phyloP scores from a whole-genome alignment of 2,888 invertebrate species.

The Andrena trimmerana region DNA sequence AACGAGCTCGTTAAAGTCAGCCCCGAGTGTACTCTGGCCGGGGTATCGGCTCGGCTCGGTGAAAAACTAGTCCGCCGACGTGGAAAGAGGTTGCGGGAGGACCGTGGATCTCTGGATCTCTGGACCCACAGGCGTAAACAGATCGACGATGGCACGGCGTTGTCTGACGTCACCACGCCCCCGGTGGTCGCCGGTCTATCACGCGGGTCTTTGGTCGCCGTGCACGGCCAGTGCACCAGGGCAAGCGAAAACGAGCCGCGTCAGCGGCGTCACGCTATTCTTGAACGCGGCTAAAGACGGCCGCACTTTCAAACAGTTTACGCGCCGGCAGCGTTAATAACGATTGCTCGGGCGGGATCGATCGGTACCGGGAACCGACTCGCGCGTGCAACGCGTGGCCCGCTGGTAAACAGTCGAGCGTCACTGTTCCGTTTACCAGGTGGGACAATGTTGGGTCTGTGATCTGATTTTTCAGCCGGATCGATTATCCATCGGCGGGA shows the following conservation, averaged over 20 bases:
- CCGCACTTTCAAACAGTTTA: conserved; percentile 58
- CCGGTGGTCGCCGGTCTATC: conserved; percentile 3
- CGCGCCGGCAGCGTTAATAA: conserved; percentile 50
- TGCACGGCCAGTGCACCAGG: conserved; percentile 36
- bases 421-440: no score
- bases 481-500: no score
- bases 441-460: no score
- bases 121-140: conserved; percentile 16
- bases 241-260: conserved; percentile 24
- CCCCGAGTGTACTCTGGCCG: background rate
- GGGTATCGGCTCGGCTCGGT: background rate
- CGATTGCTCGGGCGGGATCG: conserved; percentile 31
- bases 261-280: conserved; percentile 61
- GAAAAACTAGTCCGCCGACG: background rate
- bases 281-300: conserved; percentile 60
- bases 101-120: background rate
- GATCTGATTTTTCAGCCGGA: no score
- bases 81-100: background rate
- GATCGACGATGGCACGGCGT: background rate
- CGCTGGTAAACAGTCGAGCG: no score
- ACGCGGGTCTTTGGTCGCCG: conserved; percentile 21
- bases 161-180: conserved; percentile 36
- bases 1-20: conserved; percentile 19
- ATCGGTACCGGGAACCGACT: conserved; percentile 13
- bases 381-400: background rate